Evolutionary conservation across 64 coral and sea anemone genomes (phyloP), one percentile per base, ranked within the genome.

Genomic region (Montipora cactus): DNA sequence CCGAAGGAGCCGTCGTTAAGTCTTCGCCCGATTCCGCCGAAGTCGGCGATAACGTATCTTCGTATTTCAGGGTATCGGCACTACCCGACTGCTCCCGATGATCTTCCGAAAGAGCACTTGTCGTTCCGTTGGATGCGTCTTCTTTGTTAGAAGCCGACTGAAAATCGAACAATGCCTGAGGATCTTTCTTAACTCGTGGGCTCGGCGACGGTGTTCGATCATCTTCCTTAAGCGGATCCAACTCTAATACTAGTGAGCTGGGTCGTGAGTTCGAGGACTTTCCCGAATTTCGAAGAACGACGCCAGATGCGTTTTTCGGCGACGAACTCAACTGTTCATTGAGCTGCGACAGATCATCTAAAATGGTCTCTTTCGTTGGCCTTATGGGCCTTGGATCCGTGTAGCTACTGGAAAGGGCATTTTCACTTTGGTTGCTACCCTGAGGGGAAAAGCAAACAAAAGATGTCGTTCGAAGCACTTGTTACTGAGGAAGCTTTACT

Each of bases 191-290:
- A 2, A 94, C 49, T 14, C 69, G 77, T 74, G 96, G 96, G 19
- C 96, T 98, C 75, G 96, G 96, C 12, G 95, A 87, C 14, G 92
- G 88, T 11, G 95, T 90, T 37, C 87, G 76, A 19, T 91, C 81
- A 66, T 98, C 96, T 79, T 98, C 96, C 8, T 91, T 53, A 9
- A 98, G 93, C 15, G 96, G 81, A 82, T 95, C 96, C 47, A 98
- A 49, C 22, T 98, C 96, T 25, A 98, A 37, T 9, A 98, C 45
- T 57, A 98, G 87, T 12, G 96, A 98, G 75, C 90, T 98, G 58
- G 96, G 96, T 15, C 96, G 86, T 7, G 96, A 95, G 69, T 98
- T 98, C 18, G 92, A 90, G 16, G 89, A 89, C 4, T 78, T 84
- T 4, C 81, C 75, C 13, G 93, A 55, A 49, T 95, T 91, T 59